Evolutionary conservation across 2,113 vertebrate species (phyloP).

Genomic region (Leuciscus idus): DNA sequence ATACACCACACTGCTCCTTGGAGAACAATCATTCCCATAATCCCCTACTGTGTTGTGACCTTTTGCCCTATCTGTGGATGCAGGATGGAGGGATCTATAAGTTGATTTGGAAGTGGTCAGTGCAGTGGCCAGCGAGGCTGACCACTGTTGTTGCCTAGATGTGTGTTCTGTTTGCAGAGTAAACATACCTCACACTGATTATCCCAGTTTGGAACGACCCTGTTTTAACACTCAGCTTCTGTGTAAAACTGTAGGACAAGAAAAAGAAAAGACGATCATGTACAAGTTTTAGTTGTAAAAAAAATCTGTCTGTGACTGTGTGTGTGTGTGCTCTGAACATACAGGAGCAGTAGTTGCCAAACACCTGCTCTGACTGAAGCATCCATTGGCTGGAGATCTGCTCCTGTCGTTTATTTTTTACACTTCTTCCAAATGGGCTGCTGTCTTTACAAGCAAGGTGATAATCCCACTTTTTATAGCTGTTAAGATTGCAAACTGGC

Average conservation of each 20-base stretch:
- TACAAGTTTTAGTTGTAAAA: neutral
- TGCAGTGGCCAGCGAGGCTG: slow-evolving; percentile 72
- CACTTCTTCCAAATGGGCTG: slow-evolving; percentile 67
- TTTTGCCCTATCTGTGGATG: slow-evolving; percentile 91
- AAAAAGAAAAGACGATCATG: neutral
- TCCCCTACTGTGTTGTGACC: slow-evolving; percentile 88
- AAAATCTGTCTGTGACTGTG: neutral
- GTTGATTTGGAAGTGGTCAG: slow-evolving; percentile 81
- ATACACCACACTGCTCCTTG: slow-evolving; percentile 86
- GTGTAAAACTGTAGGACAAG: neutral
- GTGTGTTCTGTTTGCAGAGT: slow-evolving; percentile 76
- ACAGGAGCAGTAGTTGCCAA: slow-evolving; percentile 67
- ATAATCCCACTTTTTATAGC: slow-evolving; percentile 79
- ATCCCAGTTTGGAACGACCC: neutral
- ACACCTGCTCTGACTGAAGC: slow-evolving; percentile 73
- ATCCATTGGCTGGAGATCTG: slow-evolving; percentile 61
- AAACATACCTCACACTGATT: slow-evolving; percentile 70
- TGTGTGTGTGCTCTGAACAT: slow-evolving; percentile 45
- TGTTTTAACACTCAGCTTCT: neutral
- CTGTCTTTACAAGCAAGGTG: slow-evolving; percentile 72
- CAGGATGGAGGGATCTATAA: slow-evolving; percentile 90
- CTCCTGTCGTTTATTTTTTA: slow-evolving; percentile 67
- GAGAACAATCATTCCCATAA: slow-evolving; percentile 92
- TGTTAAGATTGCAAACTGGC: slow-evolving; percentile 69
- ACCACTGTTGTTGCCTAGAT: slow-evolving; percentile 52